A percentile compares a stretch with the other conserved stretches of the same genome.
Conservation (phyloP, 2,113 vertebrate species). For the Heteronetta atricapilla region DNA sequence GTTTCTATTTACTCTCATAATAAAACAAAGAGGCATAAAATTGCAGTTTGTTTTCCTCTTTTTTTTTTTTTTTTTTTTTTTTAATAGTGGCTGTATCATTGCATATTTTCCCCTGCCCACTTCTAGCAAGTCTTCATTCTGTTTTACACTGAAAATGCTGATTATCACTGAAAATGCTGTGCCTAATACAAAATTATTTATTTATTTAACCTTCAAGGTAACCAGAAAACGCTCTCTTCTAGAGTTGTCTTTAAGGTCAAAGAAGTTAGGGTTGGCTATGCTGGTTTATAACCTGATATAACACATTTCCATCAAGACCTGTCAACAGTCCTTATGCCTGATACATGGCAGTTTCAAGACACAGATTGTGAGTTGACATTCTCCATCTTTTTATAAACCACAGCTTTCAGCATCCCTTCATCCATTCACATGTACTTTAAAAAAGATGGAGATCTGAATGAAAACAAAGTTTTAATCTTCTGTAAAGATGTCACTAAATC, state of each 20-base stretch:
- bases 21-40: background rate
- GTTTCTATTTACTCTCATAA: background rate
- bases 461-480: background rate
- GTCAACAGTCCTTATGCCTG: background rate
- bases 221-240: background rate
- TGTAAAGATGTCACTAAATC: background rate
- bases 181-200: background rate
- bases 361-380: background rate
- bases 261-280: background rate
- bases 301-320: background rate
- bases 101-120: background rate
- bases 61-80: background rate
- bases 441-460: background rate
- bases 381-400: background rate
- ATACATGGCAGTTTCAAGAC: background rate
- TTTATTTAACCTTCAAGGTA: background rate
- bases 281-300: background rate
- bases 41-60: background rate
- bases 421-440: background rate
- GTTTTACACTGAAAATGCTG: too few species aligned
- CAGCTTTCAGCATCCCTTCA: background rate
- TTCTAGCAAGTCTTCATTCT: background rate
- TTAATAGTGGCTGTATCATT: background rate
- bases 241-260: background rate
- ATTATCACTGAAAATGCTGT: background rate